Conservation (phyloP, 2,113 vertebrate species). For the Myodes glareolus region DNA sequence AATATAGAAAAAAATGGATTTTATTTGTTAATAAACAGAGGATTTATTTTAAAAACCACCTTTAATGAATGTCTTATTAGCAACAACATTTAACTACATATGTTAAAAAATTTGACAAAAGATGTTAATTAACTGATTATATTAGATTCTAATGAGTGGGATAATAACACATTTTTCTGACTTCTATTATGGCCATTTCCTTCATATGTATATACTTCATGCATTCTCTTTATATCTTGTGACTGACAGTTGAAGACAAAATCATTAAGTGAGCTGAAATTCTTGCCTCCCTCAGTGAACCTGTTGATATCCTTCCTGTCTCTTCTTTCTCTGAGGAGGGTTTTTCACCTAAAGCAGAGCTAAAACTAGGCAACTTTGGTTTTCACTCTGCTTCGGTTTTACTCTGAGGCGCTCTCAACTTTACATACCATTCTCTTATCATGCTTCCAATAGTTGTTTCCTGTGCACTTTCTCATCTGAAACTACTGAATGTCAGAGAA, state of each 20-base stretch:
- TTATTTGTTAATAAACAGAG: neutral
- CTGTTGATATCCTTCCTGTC: neutral
- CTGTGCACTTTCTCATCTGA: neutral
- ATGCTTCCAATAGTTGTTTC: neutral
- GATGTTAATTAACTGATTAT: neutral
- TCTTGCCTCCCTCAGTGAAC: neutral
- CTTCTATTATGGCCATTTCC: neutral
- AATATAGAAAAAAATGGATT: neutral
- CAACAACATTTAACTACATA: neutral
- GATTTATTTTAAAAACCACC: neutral
- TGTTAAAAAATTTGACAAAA: neutral
- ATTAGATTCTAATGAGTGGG: neutral
- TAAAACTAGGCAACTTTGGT: neutral
- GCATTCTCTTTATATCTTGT: neutral
- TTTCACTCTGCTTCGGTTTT: neutral
- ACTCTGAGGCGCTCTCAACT: neutral
- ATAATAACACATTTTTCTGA: neutral
- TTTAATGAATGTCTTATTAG: neutral
- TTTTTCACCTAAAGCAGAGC: neutral
- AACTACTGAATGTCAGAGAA: neutral
- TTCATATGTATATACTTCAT: neutral
- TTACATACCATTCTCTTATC: neutral
- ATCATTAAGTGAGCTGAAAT: neutral
- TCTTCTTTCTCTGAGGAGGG: neutral
- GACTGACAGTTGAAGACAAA: neutral